phyloP scores from a whole-genome alignment of 2,113 vertebrate species.

The Pheucticus melanocephalus region DNA sequence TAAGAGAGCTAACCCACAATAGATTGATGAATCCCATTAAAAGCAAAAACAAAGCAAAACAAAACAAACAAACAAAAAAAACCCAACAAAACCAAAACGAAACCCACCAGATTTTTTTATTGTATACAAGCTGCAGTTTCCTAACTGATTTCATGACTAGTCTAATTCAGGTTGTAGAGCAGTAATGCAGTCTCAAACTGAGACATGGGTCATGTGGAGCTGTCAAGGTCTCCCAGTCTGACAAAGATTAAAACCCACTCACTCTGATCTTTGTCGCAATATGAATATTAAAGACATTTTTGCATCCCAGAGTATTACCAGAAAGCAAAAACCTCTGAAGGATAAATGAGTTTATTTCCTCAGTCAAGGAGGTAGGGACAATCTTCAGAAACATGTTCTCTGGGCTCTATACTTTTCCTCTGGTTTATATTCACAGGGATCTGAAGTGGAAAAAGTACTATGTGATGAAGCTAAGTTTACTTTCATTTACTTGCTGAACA shows the following conservation, averaged over 20 bases:
- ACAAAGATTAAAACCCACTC: not conserved
- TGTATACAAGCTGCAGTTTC: not conserved
- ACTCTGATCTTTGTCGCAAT: not conserved
- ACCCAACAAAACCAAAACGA: not conserved
- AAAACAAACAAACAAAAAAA: not conserved
- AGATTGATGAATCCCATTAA: not conserved
- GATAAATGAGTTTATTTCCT: not conserved
- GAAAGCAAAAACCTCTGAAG: not conserved
- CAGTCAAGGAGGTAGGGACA: not conserved
- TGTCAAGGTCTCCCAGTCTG: not conserved
- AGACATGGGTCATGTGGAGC: not conserved
- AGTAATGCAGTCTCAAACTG: not conserved
- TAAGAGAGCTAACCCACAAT: not conserved
- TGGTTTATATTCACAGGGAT: not conserved
- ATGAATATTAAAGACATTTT: not conserved
- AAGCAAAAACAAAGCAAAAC: not conserved
- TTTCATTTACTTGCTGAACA: not conserved
- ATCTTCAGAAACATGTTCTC: not conserved
- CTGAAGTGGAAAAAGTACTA: not conserved
- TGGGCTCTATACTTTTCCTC: not conserved
- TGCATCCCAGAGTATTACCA: not conserved
- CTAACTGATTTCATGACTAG: not conserved
- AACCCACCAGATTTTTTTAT: not conserved
- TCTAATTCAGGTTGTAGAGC: not conserved
- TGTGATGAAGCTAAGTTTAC: not conserved